phyloP scores from a whole-genome alignment of 1,140 invertebrate species.

The Drosophila kurseongensis region DNA sequence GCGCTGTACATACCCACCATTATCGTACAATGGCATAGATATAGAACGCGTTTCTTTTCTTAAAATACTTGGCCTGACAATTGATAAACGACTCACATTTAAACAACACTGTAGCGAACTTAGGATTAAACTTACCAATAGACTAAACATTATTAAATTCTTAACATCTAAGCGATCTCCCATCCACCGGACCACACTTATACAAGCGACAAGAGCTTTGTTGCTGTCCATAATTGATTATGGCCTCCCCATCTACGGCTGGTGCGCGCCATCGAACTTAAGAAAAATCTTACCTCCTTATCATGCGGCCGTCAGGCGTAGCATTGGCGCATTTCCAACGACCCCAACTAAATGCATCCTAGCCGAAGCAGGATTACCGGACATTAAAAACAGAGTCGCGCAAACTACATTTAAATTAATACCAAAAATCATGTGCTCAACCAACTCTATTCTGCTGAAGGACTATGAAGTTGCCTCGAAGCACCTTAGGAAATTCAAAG shows the following conservation, averaged over 20 bases:
- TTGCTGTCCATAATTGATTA: too few relatives aligned
- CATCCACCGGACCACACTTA: neutral
- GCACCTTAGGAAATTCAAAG: too few relatives aligned
- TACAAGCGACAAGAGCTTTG: too few relatives aligned
- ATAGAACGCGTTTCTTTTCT: conserved; percentile 3
- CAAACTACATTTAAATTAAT: neutral
- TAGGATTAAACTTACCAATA: conserved; percentile 14
- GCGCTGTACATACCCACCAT: neutral
- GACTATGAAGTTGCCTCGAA: too few relatives aligned
- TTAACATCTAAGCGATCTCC: conserved; percentile 9
- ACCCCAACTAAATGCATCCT: too few relatives aligned
- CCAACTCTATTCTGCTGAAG: neutral
- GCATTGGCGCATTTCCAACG: too few relatives aligned
- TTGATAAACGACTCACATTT: conserved; percentile 22
- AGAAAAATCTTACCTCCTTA: too few relatives aligned
- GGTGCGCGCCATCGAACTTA: too few relatives aligned
- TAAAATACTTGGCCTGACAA: neutral
- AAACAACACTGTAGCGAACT: conserved; percentile 25
- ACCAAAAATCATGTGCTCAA: neutral
- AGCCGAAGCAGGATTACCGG: too few relatives aligned
- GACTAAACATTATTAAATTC: conserved; percentile 29
- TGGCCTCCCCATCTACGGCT: too few relatives aligned
- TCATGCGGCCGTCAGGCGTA: too few relatives aligned
- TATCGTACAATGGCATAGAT: conserved; percentile 1
- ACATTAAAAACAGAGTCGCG: too few relatives aligned